Conservation (phyloP, 2,888 invertebrate genomes). For the Podotricha telesiphe region DNA sequence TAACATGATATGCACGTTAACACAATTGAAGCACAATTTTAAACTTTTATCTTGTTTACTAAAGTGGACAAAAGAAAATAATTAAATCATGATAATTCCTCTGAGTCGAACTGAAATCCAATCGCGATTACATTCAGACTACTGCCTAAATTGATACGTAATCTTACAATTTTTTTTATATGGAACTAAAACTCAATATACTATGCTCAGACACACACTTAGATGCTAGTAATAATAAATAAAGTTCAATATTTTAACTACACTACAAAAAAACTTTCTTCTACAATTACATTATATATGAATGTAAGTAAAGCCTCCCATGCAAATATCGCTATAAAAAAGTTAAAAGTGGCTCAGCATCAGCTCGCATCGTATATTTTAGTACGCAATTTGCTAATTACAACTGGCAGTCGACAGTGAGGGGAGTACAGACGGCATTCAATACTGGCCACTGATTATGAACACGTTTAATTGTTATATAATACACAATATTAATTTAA, state of each 20-base stretch:
- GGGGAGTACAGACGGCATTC: conserved; percentile 43
- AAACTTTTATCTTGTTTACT: too few species aligned
- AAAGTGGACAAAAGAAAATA: too few species aligned
- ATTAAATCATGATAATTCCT: too few species aligned
- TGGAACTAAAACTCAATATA: too few species aligned
- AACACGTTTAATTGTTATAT: conserved; percentile 32
- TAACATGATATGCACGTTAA: too few species aligned
- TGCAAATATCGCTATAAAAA: conserved; percentile 29
- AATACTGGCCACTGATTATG: conserved; percentile 44
- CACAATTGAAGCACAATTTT: too few species aligned
- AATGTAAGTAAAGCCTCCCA: conserved; percentile 24
- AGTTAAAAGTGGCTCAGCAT: conserved; percentile 37
- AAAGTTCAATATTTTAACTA: background rate
- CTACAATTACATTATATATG: background rate
- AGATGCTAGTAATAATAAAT: too few species aligned
- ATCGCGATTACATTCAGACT: too few species aligned
- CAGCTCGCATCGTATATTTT: conserved; percentile 44
- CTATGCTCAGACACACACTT: too few species aligned
- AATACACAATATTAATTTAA: background rate
- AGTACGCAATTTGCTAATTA: conserved; percentile 56
- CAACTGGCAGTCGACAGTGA: conserved; percentile 51
- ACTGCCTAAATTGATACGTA: too few species aligned
- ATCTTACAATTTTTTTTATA: too few species aligned
- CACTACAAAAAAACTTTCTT: background rate
- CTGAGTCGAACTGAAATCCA: too few species aligned